Evolutionary conservation across 2,113 vertebrate species (phyloP).

Genomic region (Pionites leucogaster): DNA sequence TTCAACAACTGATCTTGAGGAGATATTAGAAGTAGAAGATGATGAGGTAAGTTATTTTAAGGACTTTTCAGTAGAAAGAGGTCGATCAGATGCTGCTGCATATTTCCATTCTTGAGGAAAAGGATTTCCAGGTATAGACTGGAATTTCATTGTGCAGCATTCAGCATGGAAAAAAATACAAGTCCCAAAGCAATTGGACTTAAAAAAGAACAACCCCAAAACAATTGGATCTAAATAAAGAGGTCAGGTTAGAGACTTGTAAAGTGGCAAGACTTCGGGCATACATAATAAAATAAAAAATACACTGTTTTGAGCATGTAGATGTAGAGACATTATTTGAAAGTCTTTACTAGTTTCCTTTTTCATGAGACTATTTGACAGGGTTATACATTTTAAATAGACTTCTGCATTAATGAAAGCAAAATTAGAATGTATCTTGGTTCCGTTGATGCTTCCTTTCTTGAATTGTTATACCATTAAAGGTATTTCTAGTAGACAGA

Average conservation of each 20-base stretch:
- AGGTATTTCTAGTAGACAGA: neutral
- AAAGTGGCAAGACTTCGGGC: neutral
- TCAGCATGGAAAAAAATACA: neutral
- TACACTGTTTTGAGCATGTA: neutral
- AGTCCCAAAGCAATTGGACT: neutral
- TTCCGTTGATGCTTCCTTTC: neutral
- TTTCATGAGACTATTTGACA: neutral
- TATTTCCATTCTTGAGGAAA: neutral
- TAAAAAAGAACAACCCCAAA: neutral
- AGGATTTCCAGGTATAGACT: neutral
- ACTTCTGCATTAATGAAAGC: neutral
- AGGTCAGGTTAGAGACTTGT: neutral
- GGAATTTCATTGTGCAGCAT: neutral
- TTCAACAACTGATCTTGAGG: conserved; percentile 85
- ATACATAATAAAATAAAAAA: neutral
- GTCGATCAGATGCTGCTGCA: neutral
- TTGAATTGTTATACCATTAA: neutral
- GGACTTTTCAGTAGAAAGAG: neutral
- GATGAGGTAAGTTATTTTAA: conserved; percentile 77
- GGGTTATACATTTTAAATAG: neutral
- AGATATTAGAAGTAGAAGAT: conserved; percentile 86
- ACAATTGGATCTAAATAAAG: neutral
- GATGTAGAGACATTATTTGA: neutral
- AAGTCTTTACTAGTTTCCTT: conserved; percentile 7
- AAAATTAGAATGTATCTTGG: neutral